Evolutionary conservation across 2,797 vertebrate genomes (phyloP).

Genomic region (Sebastes oblongus): DNA sequence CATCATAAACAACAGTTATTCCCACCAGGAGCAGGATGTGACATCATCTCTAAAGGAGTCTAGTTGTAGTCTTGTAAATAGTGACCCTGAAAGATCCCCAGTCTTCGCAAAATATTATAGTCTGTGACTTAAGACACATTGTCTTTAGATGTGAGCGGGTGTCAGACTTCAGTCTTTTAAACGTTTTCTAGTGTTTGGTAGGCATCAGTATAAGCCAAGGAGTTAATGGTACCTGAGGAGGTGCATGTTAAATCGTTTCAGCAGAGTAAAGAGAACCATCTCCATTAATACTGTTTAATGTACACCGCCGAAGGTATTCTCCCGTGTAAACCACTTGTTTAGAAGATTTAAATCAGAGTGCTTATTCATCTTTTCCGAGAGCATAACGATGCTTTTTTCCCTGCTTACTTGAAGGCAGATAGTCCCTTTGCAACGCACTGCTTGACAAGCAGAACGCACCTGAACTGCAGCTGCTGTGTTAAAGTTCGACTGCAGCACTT

Average conservation of each 20-base stretch:
- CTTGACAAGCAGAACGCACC: constrained; percentile 12
- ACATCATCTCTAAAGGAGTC: too few relatives aligned
- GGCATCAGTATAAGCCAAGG: background rate
- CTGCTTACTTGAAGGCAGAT: background rate
- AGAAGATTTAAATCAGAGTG: constrained; percentile 27
- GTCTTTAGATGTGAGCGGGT: too few relatives aligned
- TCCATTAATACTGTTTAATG: constrained; percentile 16
- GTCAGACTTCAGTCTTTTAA: too few relatives aligned
- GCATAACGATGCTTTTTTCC: background rate
- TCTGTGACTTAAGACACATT: too few relatives aligned
- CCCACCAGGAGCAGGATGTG: too few relatives aligned
- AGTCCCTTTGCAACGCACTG: constrained; percentile 10
- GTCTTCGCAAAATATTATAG: too few relatives aligned
- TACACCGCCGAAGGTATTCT: background rate
- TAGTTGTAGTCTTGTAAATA: too few relatives aligned
- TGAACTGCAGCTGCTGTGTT: constrained; percentile 11
- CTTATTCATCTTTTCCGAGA: constrained; percentile 35
- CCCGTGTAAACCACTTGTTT: background rate
- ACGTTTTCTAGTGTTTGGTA: too few relatives aligned
- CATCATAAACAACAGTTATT: too few relatives aligned
- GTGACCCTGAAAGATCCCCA: too few relatives aligned
- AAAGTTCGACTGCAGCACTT: constrained; percentile 5
- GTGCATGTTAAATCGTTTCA: background rate
- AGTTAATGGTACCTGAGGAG: background rate
- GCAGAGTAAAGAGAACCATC: constrained; percentile 1